phyloP scores from a whole-genome alignment of 2,797 vertebrate genomes.

The Trachurus trachurus region DNA sequence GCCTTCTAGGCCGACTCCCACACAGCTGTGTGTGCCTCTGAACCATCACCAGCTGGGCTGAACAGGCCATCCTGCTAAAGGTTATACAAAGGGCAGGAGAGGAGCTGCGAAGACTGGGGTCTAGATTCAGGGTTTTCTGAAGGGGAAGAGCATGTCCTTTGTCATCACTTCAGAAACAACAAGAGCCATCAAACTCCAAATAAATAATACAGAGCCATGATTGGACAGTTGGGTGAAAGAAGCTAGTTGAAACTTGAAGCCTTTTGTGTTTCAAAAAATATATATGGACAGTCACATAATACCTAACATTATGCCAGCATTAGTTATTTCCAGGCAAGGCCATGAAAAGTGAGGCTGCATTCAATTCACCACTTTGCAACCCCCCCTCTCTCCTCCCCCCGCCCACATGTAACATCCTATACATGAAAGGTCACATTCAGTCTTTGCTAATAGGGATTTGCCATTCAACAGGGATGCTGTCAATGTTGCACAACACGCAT shows the following conservation, averaged over 20 bases:
- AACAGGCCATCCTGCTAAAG: conserved; percentile 65
- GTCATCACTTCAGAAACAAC: not conserved
- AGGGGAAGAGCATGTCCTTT: not conserved
- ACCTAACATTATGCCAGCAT: not conserved
- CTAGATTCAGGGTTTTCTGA: conserved; percentile 28
- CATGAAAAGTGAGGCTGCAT: conserved; percentile 4
- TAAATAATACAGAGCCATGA: not conserved
- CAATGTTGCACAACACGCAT: not conserved
- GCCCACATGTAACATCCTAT: not conserved
- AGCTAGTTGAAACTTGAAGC: not conserved
- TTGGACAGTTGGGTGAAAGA: not conserved
- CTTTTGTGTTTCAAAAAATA: not conserved
- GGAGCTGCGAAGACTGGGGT: conserved; percentile 18
- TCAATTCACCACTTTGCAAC: conserved; percentile 8
- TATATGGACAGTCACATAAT: not conserved
- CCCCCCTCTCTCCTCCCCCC: not conserved
- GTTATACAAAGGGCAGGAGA: conserved; percentile 72
- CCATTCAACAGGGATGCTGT: conserved; percentile 14
- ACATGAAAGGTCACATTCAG: conserved; percentile 26
- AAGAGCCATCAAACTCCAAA: not conserved
- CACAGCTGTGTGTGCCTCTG: conserved; percentile 77
- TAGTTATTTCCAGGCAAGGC: not conserved
- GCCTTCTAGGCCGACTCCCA: conserved; percentile 68
- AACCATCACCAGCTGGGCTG: conserved; percentile 76
- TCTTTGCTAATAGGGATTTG: conserved; percentile 15